Evolutionary conservation across 2,113 vertebrate genomes (phyloP).

Genomic region (Macrotus californicus): DNA sequence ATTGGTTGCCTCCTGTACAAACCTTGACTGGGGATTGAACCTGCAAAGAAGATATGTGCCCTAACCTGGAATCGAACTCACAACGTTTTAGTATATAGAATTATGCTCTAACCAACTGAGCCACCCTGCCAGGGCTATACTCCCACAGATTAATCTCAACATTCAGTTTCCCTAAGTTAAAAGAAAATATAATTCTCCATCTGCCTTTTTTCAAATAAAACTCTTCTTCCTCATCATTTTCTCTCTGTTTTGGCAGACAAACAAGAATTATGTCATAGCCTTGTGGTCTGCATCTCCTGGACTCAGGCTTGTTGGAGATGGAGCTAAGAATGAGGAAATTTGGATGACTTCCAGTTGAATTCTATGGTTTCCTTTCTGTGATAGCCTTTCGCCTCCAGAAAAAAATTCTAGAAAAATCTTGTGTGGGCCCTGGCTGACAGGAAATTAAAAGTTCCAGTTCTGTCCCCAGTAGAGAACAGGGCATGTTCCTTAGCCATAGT

Average conservation of each 20-base stretch:
- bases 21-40: no score
- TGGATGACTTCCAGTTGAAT: slow-evolving; percentile 63
- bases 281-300: slow-evolving; percentile 36
- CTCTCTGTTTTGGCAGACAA: slow-evolving; percentile 38
- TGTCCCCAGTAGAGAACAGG: neutral
- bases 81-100: no score
- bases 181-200: neutral
- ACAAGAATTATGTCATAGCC: slow-evolving; percentile 60
- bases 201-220: slow-evolving; percentile 51
- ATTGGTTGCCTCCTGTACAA: no score
- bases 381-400: slow-evolving; percentile 30
- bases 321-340: slow-evolving; percentile 53
- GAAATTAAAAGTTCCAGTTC: neutral
- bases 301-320: slow-evolving; percentile 47
- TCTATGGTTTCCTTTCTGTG: slow-evolving; percentile 40
- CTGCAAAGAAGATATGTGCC: no score
- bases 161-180: slow-evolving; percentile 6
- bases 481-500: neutral
- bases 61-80: no score
- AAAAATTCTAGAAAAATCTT: slow-evolving; percentile 36
- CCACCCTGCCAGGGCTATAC: no score
- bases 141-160: slow-evolving; percentile 18
- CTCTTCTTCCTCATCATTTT: slow-evolving; percentile 52
- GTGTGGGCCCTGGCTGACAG: neutral
- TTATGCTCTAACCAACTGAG: no score